phyloP scores from a whole-genome alignment of 2,113 vertebrate genomes.

The Brachirus orientalis region DNA sequence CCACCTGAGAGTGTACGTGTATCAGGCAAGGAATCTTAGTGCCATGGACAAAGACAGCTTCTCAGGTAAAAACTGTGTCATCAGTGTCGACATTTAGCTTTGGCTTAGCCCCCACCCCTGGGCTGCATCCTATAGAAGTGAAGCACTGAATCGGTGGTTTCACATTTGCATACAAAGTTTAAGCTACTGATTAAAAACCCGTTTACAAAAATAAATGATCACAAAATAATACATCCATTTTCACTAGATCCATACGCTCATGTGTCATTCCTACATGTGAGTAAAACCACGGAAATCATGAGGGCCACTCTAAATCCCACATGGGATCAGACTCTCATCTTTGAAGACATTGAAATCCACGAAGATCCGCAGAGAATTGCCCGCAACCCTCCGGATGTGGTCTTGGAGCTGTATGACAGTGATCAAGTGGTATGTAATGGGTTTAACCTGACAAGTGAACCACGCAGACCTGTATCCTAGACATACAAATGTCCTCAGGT shows the following conservation, averaged over 20 bases:
- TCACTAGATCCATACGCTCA: constrained; percentile 93
- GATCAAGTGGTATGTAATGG: constrained; percentile 94
- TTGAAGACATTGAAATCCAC: constrained; percentile 93
- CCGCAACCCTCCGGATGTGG: constrained; percentile 86
- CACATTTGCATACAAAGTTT: neutral
- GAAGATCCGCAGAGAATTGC: constrained; percentile 87
- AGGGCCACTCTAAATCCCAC: constrained; percentile 91
- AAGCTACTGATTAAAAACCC: no score
- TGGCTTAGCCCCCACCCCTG: no score
- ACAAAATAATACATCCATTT: neutral
- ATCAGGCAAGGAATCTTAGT: constrained; percentile 92
- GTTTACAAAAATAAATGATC: neutral
- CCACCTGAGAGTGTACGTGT: constrained; percentile 95
- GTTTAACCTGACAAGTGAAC: neutral
- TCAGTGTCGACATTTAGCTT: neutral
- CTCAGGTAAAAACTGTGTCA: constrained; percentile 85
- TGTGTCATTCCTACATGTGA: constrained; percentile 94
- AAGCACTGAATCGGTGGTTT: no score
- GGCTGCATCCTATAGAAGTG: no score
- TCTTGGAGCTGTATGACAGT: constrained; percentile 90
- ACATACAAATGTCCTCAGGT: neutral
- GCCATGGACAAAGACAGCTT: constrained; percentile 98
- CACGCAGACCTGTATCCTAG: neutral
- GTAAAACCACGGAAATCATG: constrained; percentile 94
- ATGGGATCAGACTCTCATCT: constrained; percentile 97